Evolutionary conservation across 2,888 invertebrate species (phyloP), one percentile per base, ranked within the genome.

Genomic region (Shargacucullia verbasci): DNA sequence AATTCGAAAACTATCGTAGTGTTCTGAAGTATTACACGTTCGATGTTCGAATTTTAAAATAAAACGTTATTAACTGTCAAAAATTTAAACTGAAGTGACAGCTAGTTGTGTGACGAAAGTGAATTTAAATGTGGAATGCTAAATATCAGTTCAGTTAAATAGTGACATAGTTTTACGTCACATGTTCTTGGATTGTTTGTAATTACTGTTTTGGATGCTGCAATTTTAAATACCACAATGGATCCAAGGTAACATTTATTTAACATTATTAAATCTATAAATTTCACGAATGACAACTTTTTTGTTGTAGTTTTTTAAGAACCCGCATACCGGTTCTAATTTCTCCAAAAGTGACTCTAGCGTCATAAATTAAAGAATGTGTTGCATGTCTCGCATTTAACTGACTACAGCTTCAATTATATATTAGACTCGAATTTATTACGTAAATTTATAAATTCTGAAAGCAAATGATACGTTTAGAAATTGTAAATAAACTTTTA

Each of bases 171-270:
- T 56, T 54, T 49, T 38, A 52, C 37, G 31, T 39, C 41, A 54
- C 43, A 58, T 6, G 53, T 40, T 25, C 14, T 46, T 59, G 68
- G 54, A 73, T 66, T 65, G 34, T 40, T 47, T 54, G 29, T 37
- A 39, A 12, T 59, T 52, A 40, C 20, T 39, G 38, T 35, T 57
- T 64, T 53, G 69, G 59, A 74, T 58, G 54, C 67, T 54, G 69
- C 59, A 54, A 56, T 65, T 64, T 54, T 52, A n/a, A 70, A 71
- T 57, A 49, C 73, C 81, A 90, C 69, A 76, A 92, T 92, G 92
- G 90, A 81, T 81, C 61, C 78, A 79, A 91, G 92, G 92, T 92
- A 90, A 82, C 43, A 35, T 57, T 6, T 40, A 53, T 56, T 56
- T 56, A 59, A 59, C 57, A 50, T 63, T 52, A 41, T 25, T 45